phyloP scores from a whole-genome alignment of 2,888 invertebrate species.

The Oithona nana region DNA sequence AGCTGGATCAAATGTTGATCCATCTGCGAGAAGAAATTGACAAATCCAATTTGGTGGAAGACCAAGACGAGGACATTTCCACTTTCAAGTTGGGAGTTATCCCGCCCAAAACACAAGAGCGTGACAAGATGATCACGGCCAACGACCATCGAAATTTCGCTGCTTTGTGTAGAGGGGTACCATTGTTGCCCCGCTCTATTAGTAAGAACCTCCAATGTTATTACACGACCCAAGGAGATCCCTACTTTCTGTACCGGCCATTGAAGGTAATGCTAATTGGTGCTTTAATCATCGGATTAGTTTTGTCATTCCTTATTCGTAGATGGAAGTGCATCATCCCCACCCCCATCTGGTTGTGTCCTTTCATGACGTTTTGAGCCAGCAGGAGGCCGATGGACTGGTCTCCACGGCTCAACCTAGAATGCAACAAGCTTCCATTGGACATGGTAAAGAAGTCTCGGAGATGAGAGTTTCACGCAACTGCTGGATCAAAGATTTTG shows the following conservation, averaged over 20 bases:
- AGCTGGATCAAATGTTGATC: neutral
- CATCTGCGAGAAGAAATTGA: no score
- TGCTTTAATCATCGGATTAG: no score
- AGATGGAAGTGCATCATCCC: slow-evolving; percentile 23
- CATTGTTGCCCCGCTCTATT: slow-evolving; percentile 21
- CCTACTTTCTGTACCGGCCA: slow-evolving; percentile 23
- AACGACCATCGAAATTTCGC: slow-evolving; percentile 25
- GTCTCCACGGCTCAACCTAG: slow-evolving; percentile 22
- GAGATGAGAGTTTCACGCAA: slow-evolving; percentile 17
- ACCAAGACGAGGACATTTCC: neutral
- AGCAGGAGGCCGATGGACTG: slow-evolving; percentile 22
- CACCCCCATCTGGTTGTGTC: slow-evolving; percentile 23
- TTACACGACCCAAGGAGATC: slow-evolving; percentile 21
- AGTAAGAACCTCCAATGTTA: slow-evolving; percentile 23
- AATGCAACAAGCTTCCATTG: slow-evolving; percentile 18
- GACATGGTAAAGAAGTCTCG: neutral
- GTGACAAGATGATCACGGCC: slow-evolving; percentile 9
- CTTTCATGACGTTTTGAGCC: slow-evolving; percentile 25
- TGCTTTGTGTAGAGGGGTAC: slow-evolving; percentile 26
- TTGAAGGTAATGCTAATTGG: no score
- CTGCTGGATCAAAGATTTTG: slow-evolving; percentile 13
- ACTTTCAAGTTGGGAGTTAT: neutral
- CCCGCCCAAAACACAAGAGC: slow-evolving; percentile 5
- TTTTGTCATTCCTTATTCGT: no score
- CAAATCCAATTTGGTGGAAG: no score